These are phyloP conservation scores for Rhinichthys klamathensis DNA, from an alignment of 2,113 vertebrate genomes.

Conservation along the genomic window DNA sequence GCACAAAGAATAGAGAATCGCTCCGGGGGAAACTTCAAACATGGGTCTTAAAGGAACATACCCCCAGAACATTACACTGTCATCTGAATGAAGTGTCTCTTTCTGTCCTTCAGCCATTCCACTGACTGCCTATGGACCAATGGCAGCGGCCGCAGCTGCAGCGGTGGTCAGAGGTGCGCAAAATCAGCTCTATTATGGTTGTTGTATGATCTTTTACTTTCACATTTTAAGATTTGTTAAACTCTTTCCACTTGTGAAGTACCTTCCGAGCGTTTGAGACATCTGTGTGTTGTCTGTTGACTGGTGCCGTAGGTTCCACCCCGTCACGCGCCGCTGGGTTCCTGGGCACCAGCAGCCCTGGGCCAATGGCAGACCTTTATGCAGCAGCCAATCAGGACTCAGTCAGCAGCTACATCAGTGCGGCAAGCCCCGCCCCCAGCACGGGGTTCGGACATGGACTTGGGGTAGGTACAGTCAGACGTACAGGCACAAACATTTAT, in stretches of 20 bases:
- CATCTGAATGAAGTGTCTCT: background rate
- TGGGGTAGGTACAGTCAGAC: conserved; percentile 77
- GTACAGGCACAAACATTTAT: background rate
- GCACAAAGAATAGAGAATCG: no score
- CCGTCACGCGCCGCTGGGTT: conserved; percentile 95
- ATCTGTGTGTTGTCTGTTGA: background rate
- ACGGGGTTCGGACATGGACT: conserved; percentile 96
- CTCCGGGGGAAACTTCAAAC: no score
- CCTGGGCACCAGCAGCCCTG: conserved; percentile 96
- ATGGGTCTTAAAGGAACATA: no score
- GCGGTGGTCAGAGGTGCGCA: conserved; percentile 88
- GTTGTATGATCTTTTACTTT: background rate
- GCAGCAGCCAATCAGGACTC: conserved; percentile 95
- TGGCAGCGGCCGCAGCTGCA: conserved; percentile 91
- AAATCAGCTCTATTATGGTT: background rate
- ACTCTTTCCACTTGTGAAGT: background rate
- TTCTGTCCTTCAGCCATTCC: conserved; percentile 83
- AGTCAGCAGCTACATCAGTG: conserved; percentile 98
- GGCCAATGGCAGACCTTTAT: conserved; percentile 97
- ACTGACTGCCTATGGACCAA: conserved; percentile 97
- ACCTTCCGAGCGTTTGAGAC: background rate
- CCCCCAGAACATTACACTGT: background rate
- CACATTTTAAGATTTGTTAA: background rate
- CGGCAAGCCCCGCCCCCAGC: conserved; percentile 95
- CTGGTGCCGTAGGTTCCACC: conserved; percentile 86